Conservation (phyloP, 2,797 vertebrate genomes). For the Callimico goeldii region DNA sequence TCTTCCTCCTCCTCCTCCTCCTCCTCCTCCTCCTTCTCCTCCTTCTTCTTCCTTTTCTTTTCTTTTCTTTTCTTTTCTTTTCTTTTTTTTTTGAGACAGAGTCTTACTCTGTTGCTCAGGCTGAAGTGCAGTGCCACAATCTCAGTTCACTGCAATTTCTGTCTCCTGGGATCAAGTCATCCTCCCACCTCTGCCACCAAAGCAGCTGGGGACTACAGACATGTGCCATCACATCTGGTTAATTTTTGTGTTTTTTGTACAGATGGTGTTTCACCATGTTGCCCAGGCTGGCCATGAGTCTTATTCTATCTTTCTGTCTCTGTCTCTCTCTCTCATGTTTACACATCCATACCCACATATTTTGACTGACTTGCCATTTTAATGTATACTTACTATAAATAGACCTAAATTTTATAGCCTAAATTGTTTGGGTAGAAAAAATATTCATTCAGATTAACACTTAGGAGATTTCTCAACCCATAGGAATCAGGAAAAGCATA, state of each 20-base stretch:
- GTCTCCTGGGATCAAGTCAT: not conserved
- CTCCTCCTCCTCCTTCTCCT: no score
- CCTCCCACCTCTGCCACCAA: not conserved
- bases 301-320: not conserved
- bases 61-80: not conserved
- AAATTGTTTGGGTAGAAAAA: not conserved
- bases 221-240: not conserved
- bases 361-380: not conserved
- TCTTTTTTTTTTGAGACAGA: not conserved
- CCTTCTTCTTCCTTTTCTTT: accelerated
- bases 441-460: not conserved
- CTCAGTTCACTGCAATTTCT: not conserved
- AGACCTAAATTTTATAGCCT: not conserved
- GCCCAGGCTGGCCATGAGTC: not conserved
- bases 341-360: not conserved
- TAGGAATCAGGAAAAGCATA: not conserved
- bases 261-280: not conserved
- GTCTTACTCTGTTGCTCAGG: not conserved
- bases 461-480: not conserved
- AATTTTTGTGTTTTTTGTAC: not conserved
- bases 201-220: not conserved
- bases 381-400: not conserved
- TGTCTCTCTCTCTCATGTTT: not conserved
- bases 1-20: no score
- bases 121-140: not conserved